A percentile compares a stretch with the other conserved stretches of the same genome.
Evolutionary conservation across 2,888 invertebrate species (phyloP).

Genomic region (Nephrotoma guestfalica): DNA sequence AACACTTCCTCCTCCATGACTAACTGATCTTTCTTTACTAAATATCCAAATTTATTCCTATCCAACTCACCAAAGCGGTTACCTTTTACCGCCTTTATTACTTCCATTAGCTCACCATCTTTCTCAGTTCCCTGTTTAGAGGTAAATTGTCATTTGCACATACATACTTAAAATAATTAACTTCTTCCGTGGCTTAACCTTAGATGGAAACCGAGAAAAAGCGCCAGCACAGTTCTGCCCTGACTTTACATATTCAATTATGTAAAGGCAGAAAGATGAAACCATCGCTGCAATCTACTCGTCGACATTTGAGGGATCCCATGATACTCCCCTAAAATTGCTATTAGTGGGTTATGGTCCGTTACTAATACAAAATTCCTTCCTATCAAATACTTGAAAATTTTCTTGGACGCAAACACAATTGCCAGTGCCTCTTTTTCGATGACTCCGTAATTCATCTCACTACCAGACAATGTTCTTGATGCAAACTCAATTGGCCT

Average conservation of each 20-base stretch:
- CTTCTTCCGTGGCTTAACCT: too few relatives aligned
- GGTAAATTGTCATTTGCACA: too few relatives aligned
- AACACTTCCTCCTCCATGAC: background rate
- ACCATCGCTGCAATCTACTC: background rate
- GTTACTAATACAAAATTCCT: too few relatives aligned
- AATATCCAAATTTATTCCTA: background rate
- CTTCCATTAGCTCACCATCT: background rate
- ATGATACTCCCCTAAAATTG: background rate
- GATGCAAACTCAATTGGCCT: background rate
- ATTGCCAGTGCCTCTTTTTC: background rate
- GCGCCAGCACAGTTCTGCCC: background rate
- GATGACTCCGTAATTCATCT: background rate
- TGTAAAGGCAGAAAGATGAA: background rate
- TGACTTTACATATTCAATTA: background rate
- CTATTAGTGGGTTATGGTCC: background rate
- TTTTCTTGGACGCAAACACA: background rate
- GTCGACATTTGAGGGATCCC: too few relatives aligned
- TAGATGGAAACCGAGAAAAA: background rate
- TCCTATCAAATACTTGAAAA: background rate
- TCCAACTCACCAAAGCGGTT: background rate
- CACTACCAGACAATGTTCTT: background rate
- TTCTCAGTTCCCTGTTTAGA: background rate
- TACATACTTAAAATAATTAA: too few relatives aligned
- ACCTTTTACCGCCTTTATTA: background rate
- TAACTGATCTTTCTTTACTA: background rate